A percentile compares a stretch with the other conserved stretches of the same genome.
These are phyloP conservation scores for Drosophila antonietae DNA, from an alignment of 2,888 invertebrate species.

Conservation along the genomic window DNA sequence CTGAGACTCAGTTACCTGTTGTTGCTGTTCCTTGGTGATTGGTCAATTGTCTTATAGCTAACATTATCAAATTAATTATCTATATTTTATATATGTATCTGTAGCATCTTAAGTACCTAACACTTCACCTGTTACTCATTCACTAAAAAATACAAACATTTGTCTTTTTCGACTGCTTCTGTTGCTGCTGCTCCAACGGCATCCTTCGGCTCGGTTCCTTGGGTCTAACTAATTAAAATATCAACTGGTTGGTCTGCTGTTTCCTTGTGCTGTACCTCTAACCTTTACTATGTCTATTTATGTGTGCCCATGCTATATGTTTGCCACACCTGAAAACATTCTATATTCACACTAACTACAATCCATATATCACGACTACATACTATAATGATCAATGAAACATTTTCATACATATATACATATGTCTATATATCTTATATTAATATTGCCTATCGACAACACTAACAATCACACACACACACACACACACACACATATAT, in stretches of 20 bases:
- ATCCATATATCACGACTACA: neutral
- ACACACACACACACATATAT: constrained; percentile 6
- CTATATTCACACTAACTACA: constrained; percentile 27
- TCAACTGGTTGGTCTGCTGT: constrained; percentile 77
- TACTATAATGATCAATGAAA: neutral
- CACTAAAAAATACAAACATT: constrained; percentile 18
- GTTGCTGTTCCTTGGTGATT: constrained; percentile 21
- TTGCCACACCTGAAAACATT: constrained; percentile 43
- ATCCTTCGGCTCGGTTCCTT: constrained; percentile 22
- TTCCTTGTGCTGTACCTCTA: constrained; percentile 57
- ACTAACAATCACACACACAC: constrained; percentile 23
- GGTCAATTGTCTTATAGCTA: constrained; percentile 32
- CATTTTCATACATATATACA: neutral
- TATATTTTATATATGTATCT: neutral
- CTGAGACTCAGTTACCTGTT: constrained; percentile 42
- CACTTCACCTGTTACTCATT: constrained; percentile 34
- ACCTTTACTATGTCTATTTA: constrained; percentile 41
- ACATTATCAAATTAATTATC: constrained; percentile 6
- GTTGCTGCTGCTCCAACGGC: constrained; percentile 15
- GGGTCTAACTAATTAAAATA: constrained; percentile 44
- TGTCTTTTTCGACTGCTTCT: constrained; percentile 50
- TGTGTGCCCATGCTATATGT: constrained; percentile 71
- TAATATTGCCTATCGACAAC: constrained; percentile 5
- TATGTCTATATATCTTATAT: too few species aligned
- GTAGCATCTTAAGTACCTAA: constrained; percentile 28